Base-by-base conservation (phyloP, 2,888 invertebrate species). In the Cephus sareptanus region DNA sequence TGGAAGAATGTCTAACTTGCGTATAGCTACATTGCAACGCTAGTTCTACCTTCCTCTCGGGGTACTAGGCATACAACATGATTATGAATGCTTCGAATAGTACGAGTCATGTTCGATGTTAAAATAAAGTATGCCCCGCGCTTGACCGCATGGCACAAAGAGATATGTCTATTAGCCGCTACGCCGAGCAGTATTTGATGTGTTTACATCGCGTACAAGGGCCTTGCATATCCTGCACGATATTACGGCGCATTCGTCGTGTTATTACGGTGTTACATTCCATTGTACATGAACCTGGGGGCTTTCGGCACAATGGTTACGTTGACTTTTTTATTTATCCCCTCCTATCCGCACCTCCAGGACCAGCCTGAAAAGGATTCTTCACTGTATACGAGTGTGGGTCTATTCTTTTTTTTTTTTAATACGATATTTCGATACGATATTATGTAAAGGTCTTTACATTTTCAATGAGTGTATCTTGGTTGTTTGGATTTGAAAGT, bases 211-310 rank as follows among this genome's bases (percentile, higher is more conserved):
- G 71, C 31, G 31, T 71, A 71, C 80, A 79, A 79, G 70, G 76
- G 75, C 75, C 74, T 78, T 40, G 79, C 81, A 81, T 77, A 79
- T 79, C 78, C 68, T 73, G 71, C 79, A 81, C 80, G 84, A 85
- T 87, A 84, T 87, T 86, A 82, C 84, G 78, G 80, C 79, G 79
- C 80, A 78, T 77, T 81, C 80, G 73, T 79, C 82, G 80, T 86
- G 86, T 87, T 87, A 87, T 87, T 87, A 81, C 82, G 81, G 79
- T 79, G 84, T 86, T 87, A 87, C 86, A 83, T 85, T 86, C 81
- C 83, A 76, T 83, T 80, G 83, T 84, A 87, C 86, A 86, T 76
- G 83, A 78, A 77, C 82, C 80, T 76, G 77, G 81, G 80, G 79
- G 79, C 80, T 80, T 77, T 79, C 81, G 78, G 80, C 79, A 83